Evolutionary conservation across 2,113 vertebrate genomes (phyloP).

Genomic region (Dromas ardeola): DNA sequence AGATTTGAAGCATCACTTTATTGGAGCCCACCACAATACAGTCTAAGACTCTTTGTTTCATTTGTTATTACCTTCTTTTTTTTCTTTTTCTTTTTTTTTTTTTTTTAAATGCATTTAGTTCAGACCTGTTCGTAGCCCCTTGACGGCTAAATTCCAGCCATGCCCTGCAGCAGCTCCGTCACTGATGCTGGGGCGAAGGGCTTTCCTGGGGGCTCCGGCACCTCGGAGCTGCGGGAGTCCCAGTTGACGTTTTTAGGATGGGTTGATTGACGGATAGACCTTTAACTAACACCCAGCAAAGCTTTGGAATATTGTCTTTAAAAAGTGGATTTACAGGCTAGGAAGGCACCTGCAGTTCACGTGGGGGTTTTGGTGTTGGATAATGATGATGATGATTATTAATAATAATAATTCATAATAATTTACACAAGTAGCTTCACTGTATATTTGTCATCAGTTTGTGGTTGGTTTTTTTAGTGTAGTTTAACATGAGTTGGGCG

Average conservation of each 20-base stretch:
- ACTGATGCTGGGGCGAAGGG: background rate
- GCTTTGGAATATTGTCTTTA: background rate
- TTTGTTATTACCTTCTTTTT: slow-evolving; percentile 59
- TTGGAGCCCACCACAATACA: slow-evolving; percentile 66
- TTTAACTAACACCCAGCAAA: background rate
- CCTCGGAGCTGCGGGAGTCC: background rate
- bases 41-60: slow-evolving; percentile 66
- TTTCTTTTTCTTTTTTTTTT: background rate
- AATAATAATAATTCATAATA: background rate
- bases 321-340: background rate
- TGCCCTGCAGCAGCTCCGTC: background rate
- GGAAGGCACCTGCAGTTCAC: background rate
- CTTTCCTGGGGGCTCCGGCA: background rate
- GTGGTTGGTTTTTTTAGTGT: background rate
- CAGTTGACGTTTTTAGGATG: background rate
- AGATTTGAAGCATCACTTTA: slow-evolving; percentile 74
- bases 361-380: background rate
- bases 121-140: slow-evolving; percentile 48
- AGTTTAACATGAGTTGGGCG: background rate
- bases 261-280: background rate
- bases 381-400: background rate
- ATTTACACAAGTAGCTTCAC: background rate
- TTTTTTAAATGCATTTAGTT: background rate
- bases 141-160: slow-evolving; percentile 25
- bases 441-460: background rate